Conservation (phyloP, 2,797 vertebrate species). For the Aphelocoma californica region DNA sequence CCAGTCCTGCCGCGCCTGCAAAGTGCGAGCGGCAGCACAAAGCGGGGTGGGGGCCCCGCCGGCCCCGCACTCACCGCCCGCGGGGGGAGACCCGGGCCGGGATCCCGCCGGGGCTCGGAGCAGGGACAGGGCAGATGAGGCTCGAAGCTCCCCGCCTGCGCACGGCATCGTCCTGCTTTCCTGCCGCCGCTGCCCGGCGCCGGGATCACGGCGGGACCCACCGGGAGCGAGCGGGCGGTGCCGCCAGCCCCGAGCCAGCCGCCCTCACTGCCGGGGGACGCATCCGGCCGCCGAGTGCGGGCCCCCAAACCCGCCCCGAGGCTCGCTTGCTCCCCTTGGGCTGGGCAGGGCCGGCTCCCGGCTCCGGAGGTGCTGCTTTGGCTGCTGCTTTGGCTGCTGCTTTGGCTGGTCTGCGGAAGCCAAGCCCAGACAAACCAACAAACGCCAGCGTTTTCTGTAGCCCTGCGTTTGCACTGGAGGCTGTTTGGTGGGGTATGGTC, state of each 20-base stretch:
- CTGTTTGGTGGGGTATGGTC: neutral
- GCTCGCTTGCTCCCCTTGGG: too few relatives aligned
- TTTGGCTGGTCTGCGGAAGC: neutral
- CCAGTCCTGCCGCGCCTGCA: neutral
- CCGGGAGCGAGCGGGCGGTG: neutral
- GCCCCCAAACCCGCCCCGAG: too few relatives aligned
- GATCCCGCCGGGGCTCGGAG: too few relatives aligned
- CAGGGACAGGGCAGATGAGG: accelerated
- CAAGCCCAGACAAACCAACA: too few relatives aligned
- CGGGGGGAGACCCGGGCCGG: neutral
- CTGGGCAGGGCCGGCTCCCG: neutral
- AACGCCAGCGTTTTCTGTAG: accelerated
- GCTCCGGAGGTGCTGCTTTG: neutral
- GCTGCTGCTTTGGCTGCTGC: neutral
- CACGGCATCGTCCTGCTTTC: neutral
- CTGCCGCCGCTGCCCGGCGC: too few relatives aligned
- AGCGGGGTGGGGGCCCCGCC: neutral
- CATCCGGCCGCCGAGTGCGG: neutral
- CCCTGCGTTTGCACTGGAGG: accelerated
- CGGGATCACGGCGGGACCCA: neutral
- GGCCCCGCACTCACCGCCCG: neutral
- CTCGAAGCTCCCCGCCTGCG: accelerated
- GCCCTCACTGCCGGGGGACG: neutral
- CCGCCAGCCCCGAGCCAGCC: neutral
- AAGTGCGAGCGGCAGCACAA: neutral